These are phyloP conservation scores for Oikopleura dioica DNA, from an alignment of 23 tunicate genomes.

Conservation along the genomic window DNA sequence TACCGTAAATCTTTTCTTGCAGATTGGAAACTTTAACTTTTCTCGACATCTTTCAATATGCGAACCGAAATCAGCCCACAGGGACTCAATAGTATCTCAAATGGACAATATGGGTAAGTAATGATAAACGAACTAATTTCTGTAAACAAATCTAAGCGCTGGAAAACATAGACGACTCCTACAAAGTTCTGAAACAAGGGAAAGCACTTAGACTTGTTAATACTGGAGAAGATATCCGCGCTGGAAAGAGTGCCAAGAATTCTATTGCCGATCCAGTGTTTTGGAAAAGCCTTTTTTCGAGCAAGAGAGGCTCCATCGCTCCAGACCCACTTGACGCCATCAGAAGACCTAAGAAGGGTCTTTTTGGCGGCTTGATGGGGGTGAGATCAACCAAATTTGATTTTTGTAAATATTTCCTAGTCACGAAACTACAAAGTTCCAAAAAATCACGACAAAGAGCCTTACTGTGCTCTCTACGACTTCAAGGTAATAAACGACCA, in stretches of 20 bases:
- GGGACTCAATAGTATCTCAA: no score
- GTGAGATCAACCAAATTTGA: neutral
- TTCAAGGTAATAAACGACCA: neutral
- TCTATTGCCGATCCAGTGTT: constrained; percentile 5
- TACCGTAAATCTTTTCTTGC: no score
- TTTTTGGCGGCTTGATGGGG: neutral
- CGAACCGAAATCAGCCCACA: neutral
- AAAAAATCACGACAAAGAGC: neutral
- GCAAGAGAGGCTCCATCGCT: neutral
- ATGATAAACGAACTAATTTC: neutral
- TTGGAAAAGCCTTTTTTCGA: neutral
- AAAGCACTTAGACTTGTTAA: neutral
- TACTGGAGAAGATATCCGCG: constrained; percentile 5
- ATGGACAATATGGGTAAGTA: neutral
- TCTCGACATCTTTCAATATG: constrained; percentile 12
- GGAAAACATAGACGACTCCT: constrained; percentile 1
- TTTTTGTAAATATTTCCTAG: neutral
- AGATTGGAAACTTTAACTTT: neutral
- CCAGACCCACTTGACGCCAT: neutral
- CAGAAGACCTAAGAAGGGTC: neutral
- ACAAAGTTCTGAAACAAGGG: neutral
- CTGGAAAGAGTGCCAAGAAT: neutral
- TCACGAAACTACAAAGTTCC: neutral
- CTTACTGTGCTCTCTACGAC: neutral
- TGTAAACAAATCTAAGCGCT: neutral